A percentile compares a stretch with the other conserved stretches of the same genome.
Evolutionary conservation across 2,888 invertebrate genomes (phyloP).

Genomic region (Stenodema calcarata): DNA sequence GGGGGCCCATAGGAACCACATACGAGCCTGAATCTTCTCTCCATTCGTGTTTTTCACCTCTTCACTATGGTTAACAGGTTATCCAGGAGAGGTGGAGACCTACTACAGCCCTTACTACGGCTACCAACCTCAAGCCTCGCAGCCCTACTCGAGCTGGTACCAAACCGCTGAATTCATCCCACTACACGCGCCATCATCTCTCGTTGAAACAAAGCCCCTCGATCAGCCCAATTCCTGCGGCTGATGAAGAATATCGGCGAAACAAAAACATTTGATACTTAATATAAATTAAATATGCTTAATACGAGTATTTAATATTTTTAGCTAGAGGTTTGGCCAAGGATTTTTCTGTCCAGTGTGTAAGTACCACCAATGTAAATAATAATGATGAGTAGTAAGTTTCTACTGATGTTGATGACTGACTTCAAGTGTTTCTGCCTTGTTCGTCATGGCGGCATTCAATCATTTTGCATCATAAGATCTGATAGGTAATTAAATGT

Average conservation of each 20-base stretch:
- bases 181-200: constrained; percentile 19
- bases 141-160: constrained; percentile 14
- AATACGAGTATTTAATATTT: background rate
- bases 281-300: too few species aligned
- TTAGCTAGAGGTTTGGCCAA: background rate
- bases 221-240: constrained; percentile 28
- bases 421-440: too few species aligned
- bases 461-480: too few species aligned
- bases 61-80: too few species aligned
- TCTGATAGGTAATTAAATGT: too few species aligned
- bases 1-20: too few species aligned
- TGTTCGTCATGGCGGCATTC: too few species aligned
- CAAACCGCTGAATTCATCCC: constrained; percentile 30
- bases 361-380: background rate
- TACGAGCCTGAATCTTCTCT: too few species aligned
- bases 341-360: background rate
- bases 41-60: too few species aligned
- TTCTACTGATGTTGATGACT: too few species aligned
- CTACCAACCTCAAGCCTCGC: constrained; percentile 25
- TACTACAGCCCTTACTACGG: constrained; percentile 31
- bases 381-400: background rate
- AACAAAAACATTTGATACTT: background rate
- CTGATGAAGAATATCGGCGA: background rate
- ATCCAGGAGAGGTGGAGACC: constrained; percentile 17
- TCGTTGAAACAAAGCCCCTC: constrained; percentile 37